Evolutionary conservation across 2,797 vertebrate species (phyloP).

Genomic region (Oophaga sylvatica): DNA sequence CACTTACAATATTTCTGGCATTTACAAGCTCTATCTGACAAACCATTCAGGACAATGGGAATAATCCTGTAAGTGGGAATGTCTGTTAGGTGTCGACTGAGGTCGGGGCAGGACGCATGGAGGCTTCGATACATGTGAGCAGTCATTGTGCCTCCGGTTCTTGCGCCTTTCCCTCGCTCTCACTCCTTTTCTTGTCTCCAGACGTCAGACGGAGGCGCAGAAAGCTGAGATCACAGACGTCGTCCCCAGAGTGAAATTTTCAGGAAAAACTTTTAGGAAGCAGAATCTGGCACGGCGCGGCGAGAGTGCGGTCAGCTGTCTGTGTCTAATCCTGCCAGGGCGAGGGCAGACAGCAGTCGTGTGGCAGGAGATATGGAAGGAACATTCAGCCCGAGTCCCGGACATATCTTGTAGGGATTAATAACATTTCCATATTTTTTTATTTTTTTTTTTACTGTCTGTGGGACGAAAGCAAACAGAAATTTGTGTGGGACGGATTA

Average conservation of each 20-base stretch:
- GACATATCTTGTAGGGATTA: constrained; percentile 46
- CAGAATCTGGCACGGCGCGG: constrained; percentile 37
- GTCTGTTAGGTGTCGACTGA: background rate
- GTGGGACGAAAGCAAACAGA: background rate
- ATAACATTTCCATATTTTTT: constrained; percentile 15
- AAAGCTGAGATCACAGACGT: constrained; percentile 25
- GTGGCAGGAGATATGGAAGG: constrained; percentile 38
- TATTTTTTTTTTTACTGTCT: constrained; percentile 14
- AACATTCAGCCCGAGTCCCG: constrained; percentile 29
- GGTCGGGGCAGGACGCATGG: background rate
- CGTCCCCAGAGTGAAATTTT: constrained; percentile 53
- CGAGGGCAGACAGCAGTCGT: constrained; percentile 53
- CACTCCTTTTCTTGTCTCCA: constrained; percentile 25
- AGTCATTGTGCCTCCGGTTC: background rate
- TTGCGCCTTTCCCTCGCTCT: background rate
- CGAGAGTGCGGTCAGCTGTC: constrained; percentile 39
- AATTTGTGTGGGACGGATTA: background rate
- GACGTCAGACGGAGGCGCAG: constrained; percentile 10
- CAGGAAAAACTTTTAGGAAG: constrained; percentile 58
- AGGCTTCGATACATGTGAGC: background rate
- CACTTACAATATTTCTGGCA: too few relatives aligned
- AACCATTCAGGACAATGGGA: too few relatives aligned
- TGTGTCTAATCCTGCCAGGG: constrained; percentile 50
- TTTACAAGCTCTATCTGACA: too few relatives aligned
- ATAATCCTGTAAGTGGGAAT: too few relatives aligned